Base-by-base conservation (phyloP, 2,113 vertebrate genomes). In the Rhinopithecus roxellana region DNA sequence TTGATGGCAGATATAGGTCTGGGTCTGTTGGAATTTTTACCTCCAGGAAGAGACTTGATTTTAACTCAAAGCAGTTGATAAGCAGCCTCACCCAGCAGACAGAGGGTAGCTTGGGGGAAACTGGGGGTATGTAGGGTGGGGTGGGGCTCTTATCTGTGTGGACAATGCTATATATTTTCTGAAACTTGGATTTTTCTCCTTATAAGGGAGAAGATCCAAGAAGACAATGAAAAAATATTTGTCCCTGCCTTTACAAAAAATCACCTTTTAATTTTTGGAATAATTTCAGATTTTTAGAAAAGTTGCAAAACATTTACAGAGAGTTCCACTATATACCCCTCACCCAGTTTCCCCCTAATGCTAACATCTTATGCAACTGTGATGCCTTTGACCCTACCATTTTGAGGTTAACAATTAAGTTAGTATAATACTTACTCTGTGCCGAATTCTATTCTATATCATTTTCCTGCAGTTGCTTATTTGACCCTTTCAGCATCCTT, bases 311-410 rank as follows among this genome's bases (percentile, higher is more conserved):
- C 40, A 77, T 59, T 50, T 61, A 27, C 1, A 85, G 55, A 89
- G n/a, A 55, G 22, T 74, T 89, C 3, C 27, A 32, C 52, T 30
- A 32, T 13, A 6, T 17, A 11, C 3, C 1, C 25, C 16, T 75
- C 20, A 9, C 11, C 13, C 20, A 3, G 20, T 57, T 75, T 61
- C 18, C 4, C 27, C 14, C 40, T 8, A 7, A 11, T 10, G 50
- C 35, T n/a, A 22, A 3, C 16, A 7, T 57, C 80, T 84, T 32
- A 30, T 0, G 3, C 16, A 38, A 43, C 14, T 48, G 0, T 0
- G 27, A 17, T 16, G 10, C 7, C 2, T 40, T 70, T 61, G 27
- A n/a, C 1, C 8, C 32, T 72, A 9, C 38, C 17, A 1, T 69
- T 83, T 48, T 43, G 11, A 70, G 16, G 45, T 64, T 16, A 77